phyloP scores from a whole-genome alignment of 2,888 invertebrate genomes.

The Entomobrya multifasciata region DNA sequence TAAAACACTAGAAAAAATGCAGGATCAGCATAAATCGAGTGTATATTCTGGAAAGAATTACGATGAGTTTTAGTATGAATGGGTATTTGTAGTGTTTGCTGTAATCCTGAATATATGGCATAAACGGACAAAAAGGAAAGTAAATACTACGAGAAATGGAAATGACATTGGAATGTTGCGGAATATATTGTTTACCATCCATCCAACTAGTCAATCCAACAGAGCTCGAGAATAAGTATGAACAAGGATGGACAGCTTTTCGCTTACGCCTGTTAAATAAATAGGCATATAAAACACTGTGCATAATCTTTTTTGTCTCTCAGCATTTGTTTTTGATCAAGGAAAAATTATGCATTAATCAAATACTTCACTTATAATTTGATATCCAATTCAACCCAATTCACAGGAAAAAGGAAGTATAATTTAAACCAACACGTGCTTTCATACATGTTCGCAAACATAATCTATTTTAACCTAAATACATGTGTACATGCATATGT shows the following conservation, averaged over 20 bases:
- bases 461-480: too few relatives aligned
- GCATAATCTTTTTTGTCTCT: slow-evolving; percentile 6
- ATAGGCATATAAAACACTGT: slow-evolving; percentile 5
- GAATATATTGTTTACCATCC: slow-evolving; percentile 46
- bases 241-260: neutral
- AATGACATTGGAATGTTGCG: slow-evolving; percentile 59
- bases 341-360: slow-evolving; percentile 44
- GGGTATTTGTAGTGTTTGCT: neutral
- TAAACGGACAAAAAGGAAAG: too few relatives aligned
- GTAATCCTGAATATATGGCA: neutral
- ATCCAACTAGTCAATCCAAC: slow-evolving; percentile 15
- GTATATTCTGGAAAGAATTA: neutral
- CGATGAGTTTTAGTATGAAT: neutral
- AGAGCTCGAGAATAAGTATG: neutral
- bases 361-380: slow-evolving; percentile 38
- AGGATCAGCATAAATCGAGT: slow-evolving; percentile 41
- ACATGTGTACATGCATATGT: neutral
- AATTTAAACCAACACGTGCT: too few relatives aligned
- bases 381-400: neutral
- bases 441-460: too few relatives aligned
- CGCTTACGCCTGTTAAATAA: slow-evolving; percentile 23
- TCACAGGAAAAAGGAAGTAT: neutral
- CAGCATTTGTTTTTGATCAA: slow-evolving; percentile 22
- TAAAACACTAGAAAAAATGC: too few relatives aligned
- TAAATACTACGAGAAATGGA: slow-evolving; percentile 52